phyloP scores from a whole-genome alignment of 2,113 vertebrate genomes.

The Pyrgilauda ruficollis region DNA sequence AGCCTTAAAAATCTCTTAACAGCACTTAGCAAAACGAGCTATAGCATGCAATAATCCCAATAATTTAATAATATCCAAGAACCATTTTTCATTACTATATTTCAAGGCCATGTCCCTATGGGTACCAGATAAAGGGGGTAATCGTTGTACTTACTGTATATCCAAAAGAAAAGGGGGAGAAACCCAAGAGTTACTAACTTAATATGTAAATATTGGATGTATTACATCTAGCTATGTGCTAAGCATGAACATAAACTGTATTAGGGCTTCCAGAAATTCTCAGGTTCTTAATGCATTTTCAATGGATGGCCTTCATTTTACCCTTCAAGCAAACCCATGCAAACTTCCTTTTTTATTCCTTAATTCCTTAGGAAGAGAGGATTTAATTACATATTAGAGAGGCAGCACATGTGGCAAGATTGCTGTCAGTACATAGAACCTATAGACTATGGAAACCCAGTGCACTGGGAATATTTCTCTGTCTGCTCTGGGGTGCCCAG shows the following conservation, averaged over 20 bases:
- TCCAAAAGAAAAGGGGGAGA: neutral
- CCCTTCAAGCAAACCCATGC: neutral
- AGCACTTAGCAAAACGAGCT: neutral
- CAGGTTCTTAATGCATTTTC: neutral
- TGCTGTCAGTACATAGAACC: fast-evolving
- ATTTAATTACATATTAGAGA: neutral
- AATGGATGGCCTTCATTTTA: neutral
- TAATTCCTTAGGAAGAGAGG: neutral
- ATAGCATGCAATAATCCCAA: neutral
- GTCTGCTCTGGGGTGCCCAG: too few relatives aligned
- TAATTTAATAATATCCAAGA: neutral
- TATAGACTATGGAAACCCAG: too few relatives aligned
- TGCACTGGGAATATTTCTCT: too few relatives aligned
- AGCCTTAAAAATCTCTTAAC: neutral
- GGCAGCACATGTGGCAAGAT: neutral
- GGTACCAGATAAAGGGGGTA: neutral
- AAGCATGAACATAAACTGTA: neutral
- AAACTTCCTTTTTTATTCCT: neutral
- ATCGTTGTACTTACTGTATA: neutral
- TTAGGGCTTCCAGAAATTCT: neutral
- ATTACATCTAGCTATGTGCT: neutral
- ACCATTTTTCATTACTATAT: neutral
- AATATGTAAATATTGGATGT: neutral
- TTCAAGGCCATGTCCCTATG: neutral
- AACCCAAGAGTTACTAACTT: neutral